Conservation (phyloP, 2,113 vertebrate species). For the Pogona vitticeps region DNA sequence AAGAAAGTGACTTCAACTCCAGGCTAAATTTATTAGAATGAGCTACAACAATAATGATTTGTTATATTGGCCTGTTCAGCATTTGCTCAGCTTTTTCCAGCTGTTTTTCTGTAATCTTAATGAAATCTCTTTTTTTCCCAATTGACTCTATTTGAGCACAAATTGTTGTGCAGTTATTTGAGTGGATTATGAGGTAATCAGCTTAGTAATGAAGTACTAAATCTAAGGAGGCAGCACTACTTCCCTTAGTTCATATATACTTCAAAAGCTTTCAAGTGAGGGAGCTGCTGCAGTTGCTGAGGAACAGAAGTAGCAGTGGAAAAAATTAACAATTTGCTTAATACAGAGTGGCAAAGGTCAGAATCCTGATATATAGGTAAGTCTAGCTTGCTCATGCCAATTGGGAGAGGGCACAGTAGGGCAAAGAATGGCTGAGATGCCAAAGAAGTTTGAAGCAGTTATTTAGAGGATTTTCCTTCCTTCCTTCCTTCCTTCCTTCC, state of each 20-base stretch:
- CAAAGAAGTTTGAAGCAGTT: not conserved
- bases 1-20: not conserved
- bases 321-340: not conserved
- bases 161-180: not conserved
- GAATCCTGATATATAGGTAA: not conserved
- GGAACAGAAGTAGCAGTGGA: not conserved
- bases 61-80: no score
- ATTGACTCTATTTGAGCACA: not conserved
- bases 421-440: not conserved
- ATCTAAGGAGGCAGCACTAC: not conserved
- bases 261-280: not conserved
- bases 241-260: not conserved
- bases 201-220: not conserved
- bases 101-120: not conserved
- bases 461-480: not conserved
- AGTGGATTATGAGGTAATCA: not conserved
- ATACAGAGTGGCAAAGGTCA: not conserved
- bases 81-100: not conserved
- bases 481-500: no score
- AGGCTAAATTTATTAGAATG: not conserved
- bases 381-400: not conserved
- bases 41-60: not conserved
- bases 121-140: not conserved
- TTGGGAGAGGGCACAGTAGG: not conserved
- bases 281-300: not conserved